A percentile compares a stretch with the other conserved stretches of the same genome.
These are phyloP conservation scores for Ciconia maguari DNA, from an alignment of 2,113 vertebrate genomes.

Conservation along the genomic window DNA sequence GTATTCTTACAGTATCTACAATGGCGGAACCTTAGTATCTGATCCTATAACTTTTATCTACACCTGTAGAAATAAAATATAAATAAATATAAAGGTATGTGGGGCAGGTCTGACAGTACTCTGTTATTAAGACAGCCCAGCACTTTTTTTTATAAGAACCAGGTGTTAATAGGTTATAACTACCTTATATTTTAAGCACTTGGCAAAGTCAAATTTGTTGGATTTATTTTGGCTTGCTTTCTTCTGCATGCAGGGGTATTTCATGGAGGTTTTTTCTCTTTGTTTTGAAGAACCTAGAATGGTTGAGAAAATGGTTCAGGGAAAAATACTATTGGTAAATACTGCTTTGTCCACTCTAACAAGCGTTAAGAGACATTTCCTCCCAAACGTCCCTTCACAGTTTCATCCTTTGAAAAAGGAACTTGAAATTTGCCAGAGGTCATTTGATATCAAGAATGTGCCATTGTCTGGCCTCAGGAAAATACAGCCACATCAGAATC, in stretches of 20 bases:
- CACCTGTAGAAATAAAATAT: background rate
- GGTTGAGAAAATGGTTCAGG: background rate
- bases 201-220: background rate
- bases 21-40: background rate
- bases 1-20: background rate
- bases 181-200: background rate
- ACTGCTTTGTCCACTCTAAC: background rate
- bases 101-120: background rate
- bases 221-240: background rate
- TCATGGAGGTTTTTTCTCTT: background rate
- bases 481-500: background rate
- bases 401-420: background rate
- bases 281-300: background rate
- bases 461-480: background rate
- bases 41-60: background rate
- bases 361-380: background rate
- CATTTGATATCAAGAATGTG: background rate
- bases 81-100: background rate
- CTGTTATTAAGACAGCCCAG: background rate
- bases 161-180: background rate
- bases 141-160: background rate
- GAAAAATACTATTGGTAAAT: background rate
- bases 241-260: background rate
- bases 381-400: background rate
- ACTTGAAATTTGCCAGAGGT: background rate